Base-by-base conservation (phyloP, 1,140 invertebrate genomes). In the Stenopsyche tienmushanensis region DNA sequence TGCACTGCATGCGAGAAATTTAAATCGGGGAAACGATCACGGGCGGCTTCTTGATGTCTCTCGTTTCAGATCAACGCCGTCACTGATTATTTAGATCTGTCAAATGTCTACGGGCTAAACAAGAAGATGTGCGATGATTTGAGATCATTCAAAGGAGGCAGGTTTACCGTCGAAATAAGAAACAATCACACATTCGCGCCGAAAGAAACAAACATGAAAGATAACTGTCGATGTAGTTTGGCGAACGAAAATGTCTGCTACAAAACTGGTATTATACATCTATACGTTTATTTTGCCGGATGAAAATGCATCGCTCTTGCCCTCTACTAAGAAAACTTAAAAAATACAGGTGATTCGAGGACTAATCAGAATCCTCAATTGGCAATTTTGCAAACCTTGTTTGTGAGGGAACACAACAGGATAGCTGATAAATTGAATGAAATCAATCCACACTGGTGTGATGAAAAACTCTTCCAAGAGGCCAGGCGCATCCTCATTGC, bases 361-460 rank as follows among this genome's bases (percentile, higher is more conserved):
- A 83, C 80, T 0, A 91, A 90, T 75, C 88, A 90, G 72, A 82
- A 83, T 65, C 74, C 82, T 5, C 73, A 75, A 44, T 69, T 88
- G 45, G 80, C 82, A 0, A 78, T 82, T 10, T 72, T 88, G 52
- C 87, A 89, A 71, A 86, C 83, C 0, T 45, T 87, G 3, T 79
- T 84, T 68, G 72, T 89, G 55, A 76, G 89, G 71, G 82, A 89
- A 69, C 88, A 91, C 74, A 91, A 91, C 73, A 72, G 81, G 17
- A 72, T 90, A 7, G 86, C 87, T 1, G 72, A 76, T 1, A 73
- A 76, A 23, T 75, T 91, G 5, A 65, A 73, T 1, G 58, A 75
- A 0, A 59, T 88, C 13, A 90, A 90, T 72, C 83, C 83, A 0
- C 78, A 82, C 60, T 87, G 86, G 86, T 76, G 80, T 62, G 86